Evolutionary conservation across 2,888 invertebrate species (phyloP), one percentile per base, ranked within the genome.

Genomic region (Eurytoma adleriae): DNA sequence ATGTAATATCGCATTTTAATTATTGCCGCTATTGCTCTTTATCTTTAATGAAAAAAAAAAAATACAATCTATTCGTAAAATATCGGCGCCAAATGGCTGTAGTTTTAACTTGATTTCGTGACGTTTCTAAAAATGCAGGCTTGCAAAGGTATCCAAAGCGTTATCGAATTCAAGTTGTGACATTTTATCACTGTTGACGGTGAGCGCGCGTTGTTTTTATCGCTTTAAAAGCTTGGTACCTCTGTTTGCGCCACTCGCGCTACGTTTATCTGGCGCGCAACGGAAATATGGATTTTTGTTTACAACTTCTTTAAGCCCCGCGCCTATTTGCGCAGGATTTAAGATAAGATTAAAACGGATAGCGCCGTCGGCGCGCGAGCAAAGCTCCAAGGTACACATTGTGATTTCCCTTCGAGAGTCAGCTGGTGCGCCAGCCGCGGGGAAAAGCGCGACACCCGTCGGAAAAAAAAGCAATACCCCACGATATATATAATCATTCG

Each of bases 281-380:
- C 56, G 57, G 73, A 70, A 78, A 77, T 73, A 73, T 70, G 69
- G 50, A 77, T 80, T 77, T 80, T 69, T 73, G 77, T 73, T 80
- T 72, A 77, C 54, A 70, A 40, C 73, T 61, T 77, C 77, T 80
- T 77, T 56, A 70, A 48, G 50, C 30, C 30, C 61, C 18, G 30
- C 18, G 48, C 54, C 50, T 69, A 62, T 78, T 81, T 78, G 70
- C 57, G 54, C 54, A 81, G 73, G 80, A 71, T 70, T 69, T 61
- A 78, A 73, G 78, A 78, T 81, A 78, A 81, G 81, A 81, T 81
- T 78, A 81, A 71, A 80, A 71, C 64, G 30, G 81, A 78, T 74
- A 78, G 70, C 61, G 24, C 1, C 24, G 16, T 20, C 64, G 20
- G 2, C 13, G 18, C 30, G 48, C 14, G 30, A 30, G 30, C 62